phyloP scores from a whole-genome alignment of 2,113 vertebrate species.

The Oncorhynchus gorbuscha region DNA sequence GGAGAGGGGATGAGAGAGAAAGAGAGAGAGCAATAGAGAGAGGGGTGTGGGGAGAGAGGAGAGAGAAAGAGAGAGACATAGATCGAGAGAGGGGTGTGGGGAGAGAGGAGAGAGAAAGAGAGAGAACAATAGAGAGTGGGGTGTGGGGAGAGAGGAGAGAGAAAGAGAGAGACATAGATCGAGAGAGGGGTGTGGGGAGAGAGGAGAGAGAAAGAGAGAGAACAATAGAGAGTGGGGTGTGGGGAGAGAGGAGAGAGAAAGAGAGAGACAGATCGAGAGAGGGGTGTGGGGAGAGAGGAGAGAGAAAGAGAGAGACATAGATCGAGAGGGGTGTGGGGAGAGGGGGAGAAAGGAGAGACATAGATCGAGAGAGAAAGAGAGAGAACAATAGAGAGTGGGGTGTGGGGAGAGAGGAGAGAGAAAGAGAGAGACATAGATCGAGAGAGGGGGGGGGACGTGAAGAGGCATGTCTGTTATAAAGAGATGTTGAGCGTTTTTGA shows the following conservation, averaged over 20 bases:
- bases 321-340: conserved; percentile 11
- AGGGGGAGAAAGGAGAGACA: too few relatives aligned
- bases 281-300: not conserved
- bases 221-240: not conserved
- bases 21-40: not conserved
- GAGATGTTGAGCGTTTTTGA: too few relatives aligned
- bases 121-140: not conserved
- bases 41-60: conserved; percentile 22
- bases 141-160: conserved; percentile 33
- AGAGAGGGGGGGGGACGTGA: not conserved
- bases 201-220: not conserved
- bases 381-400: not conserved
- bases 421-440: conserved; percentile 13
- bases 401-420: conserved; percentile 32
- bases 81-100: not conserved
- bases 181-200: not conserved
- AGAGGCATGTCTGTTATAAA: too few relatives aligned
- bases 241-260: conserved; percentile 32
- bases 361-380: conserved; percentile 10
- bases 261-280: too few relatives aligned
- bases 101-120: conserved; percentile 29
- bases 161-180: conserved; percentile 13
- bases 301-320: not conserved
- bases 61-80: conserved; percentile 14
- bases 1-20: not conserved